Percentiles rank a stretch among this genome's conserved stretches.
Conservation (phyloP, 1,140 invertebrate genomes). For the Nymphalis io region DNA sequence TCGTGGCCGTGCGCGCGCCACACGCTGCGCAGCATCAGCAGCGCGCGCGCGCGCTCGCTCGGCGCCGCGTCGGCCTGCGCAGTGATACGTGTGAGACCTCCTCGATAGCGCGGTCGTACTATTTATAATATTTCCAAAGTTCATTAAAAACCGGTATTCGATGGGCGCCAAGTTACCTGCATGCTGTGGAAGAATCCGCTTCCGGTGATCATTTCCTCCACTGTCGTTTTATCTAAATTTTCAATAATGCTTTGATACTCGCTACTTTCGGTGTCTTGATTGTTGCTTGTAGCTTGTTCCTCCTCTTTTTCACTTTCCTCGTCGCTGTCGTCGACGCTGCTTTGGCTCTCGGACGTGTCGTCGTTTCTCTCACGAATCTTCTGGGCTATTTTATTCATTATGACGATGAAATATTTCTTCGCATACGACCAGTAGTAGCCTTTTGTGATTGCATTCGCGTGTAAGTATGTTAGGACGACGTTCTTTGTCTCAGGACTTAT, state of each 20-base stretch:
- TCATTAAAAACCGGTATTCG: no score
- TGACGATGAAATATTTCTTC: constrained; percentile 28
- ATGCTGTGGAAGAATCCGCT: constrained; percentile 54
- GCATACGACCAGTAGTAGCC: constrained; percentile 64
- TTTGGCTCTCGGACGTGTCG: background rate
- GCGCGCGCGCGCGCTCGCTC: constrained; percentile 1
- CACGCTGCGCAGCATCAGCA: constrained; percentile 16
- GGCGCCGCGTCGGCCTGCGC: background rate
- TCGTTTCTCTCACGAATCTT: background rate
- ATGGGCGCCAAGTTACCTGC: constrained; percentile 41
- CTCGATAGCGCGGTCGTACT: no score
- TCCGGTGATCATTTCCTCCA: constrained; percentile 43
- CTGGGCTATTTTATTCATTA: constrained; percentile 11
- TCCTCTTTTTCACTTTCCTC: constrained; percentile 2
- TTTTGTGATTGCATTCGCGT: constrained; percentile 23
- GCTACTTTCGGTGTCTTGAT: background rate
- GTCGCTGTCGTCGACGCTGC: background rate
- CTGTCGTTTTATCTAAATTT: background rate
- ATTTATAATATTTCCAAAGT: no score
- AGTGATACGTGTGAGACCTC: no score
- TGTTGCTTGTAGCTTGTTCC: background rate
- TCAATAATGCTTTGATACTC: background rate
- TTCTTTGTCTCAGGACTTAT: constrained; percentile 28
- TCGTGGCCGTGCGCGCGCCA: constrained; percentile 32
- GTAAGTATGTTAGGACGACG: constrained; percentile 7